Percentiles rank a stretch among this genome's conserved stretches.
Conservation (phyloP, 2,888 invertebrate species). For the Synanthedon formicaeformis region DNA sequence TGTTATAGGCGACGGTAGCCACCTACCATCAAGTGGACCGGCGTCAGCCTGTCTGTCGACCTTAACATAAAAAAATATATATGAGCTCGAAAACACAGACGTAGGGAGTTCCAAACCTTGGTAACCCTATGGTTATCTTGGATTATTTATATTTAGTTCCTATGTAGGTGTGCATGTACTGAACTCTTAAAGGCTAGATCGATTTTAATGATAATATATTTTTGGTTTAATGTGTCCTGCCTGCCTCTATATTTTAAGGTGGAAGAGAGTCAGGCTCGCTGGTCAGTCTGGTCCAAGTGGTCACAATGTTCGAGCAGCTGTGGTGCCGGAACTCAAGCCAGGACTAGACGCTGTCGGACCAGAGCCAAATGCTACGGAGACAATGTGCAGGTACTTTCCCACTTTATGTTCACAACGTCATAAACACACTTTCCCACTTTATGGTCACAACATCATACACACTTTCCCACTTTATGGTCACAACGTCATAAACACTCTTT, state of each 20-base stretch:
- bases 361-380: constrained; percentile 34
- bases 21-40: no score
- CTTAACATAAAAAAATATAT: no score
- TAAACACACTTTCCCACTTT: no score
- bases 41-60: no score
- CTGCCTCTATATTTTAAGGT: constrained; percentile 6
- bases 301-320: constrained; percentile 64
- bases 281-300: constrained; percentile 71
- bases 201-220: no score
- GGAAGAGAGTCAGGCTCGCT: constrained; percentile 15
- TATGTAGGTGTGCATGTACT: neutral
- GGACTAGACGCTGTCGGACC: constrained; percentile 56
- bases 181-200: no score
- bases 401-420: neutral
- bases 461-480: no score
- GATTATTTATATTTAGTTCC: neutral
- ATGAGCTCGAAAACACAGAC: no score
- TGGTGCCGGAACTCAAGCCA: constrained; percentile 59
- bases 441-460: neutral
- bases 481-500: neutral
- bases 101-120: no score
- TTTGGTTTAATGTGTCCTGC: no score
- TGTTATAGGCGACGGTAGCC: no score
- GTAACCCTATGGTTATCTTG: no score
- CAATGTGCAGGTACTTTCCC: constrained; percentile 38